phyloP scores from a whole-genome alignment of 2,113 vertebrate species.

The Chaenogobius annularis region DNA sequence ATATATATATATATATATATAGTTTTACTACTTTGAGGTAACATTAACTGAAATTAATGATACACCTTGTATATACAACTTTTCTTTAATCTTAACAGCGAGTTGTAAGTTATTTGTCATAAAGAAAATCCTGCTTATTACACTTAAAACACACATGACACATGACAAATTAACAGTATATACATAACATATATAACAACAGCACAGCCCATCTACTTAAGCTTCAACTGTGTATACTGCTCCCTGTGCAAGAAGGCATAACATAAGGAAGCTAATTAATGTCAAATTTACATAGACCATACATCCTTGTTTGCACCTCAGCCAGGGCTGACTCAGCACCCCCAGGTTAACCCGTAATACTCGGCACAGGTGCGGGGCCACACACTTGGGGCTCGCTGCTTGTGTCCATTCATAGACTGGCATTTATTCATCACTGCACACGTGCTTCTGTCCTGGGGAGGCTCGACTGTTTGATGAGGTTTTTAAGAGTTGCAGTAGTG shows the following conservation, averaged over 20 bases:
- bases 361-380: conserved; percentile 29
- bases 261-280: conserved; percentile 73
- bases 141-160: conserved; percentile 4
- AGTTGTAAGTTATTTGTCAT: neutral
- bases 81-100: neutral
- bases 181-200: neutral
- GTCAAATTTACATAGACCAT: conserved; percentile 32
- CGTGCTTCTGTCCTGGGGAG: neutral
- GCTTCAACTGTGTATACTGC: neutral
- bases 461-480: conserved; percentile 40
- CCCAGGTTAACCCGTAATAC: conserved; percentile 22
- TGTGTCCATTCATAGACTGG: conserved; percentile 59
- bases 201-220: conserved; percentile 4
- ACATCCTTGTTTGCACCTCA: conserved; percentile 9
- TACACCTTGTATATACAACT: neutral
- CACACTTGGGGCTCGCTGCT: conserved; percentile 47
- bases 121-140: neutral
- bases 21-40: no score
- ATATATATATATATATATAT: no score
- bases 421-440: conserved; percentile 28
- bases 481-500: conserved; percentile 65
- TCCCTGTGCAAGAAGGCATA: conserved; percentile 7
- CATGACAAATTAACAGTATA: neutral
- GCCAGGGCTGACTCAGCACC: conserved; percentile 45
- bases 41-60: no score